Conservation (phyloP, 2,888 invertebrate species). For the Sarcophaga rosellei region DNA sequence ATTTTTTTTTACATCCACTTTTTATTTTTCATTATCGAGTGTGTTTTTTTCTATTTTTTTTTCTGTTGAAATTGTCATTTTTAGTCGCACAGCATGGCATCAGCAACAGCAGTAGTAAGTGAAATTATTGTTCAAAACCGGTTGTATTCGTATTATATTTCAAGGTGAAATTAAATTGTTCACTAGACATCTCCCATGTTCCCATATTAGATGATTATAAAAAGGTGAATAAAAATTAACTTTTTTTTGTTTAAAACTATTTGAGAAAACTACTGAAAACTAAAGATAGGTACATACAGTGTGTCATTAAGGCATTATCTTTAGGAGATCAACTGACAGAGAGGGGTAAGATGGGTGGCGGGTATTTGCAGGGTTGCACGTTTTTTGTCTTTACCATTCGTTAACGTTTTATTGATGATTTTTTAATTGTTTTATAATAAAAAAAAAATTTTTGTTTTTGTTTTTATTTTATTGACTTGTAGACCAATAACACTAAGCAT, state of each 20-base stretch:
- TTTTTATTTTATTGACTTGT: no score
- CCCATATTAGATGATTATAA: no score
- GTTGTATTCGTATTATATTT: constrained; percentile 42
- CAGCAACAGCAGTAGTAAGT: not conserved
- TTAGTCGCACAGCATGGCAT: not conserved
- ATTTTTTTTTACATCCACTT: not conserved
- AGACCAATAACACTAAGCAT: no score
- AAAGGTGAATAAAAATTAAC: no score
- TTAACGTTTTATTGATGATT: constrained; percentile 32
- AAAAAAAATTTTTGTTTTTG: not conserved
- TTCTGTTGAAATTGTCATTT: constrained; percentile 14
- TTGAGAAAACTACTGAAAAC: not conserved
- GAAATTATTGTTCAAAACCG: constrained; percentile 20
- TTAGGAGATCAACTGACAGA: not conserved
- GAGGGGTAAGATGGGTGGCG: not conserved
- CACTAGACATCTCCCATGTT: constrained; percentile 9
- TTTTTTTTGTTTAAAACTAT: constrained; percentile 5
- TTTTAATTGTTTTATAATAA: constrained; percentile 24
- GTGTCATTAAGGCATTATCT: constrained; percentile 22
- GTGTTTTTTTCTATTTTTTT: constrained; percentile 24
- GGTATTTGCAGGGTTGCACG: not conserved
- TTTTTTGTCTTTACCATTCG: not conserved
- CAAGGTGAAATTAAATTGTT: constrained; percentile 44
- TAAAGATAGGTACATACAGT: constrained; percentile 11
- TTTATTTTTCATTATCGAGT: constrained; percentile 29